Conservation (phyloP, 2,113 vertebrate genomes). For the Nycticryphes semicollaris region DNA sequence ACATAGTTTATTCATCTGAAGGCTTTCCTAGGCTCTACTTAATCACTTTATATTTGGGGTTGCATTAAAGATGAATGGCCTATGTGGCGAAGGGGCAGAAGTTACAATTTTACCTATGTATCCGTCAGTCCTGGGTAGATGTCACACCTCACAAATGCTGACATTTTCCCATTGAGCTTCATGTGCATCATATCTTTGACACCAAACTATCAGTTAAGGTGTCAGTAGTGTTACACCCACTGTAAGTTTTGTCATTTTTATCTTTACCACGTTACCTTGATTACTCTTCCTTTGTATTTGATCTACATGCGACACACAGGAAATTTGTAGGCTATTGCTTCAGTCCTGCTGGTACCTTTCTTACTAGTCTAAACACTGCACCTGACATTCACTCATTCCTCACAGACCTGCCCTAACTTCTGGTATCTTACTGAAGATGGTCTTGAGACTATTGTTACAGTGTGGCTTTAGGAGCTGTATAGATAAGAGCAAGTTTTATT, state of each 20-base stretch:
- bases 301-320: background rate
- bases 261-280: background rate
- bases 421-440: background rate
- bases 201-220: background rate
- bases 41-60: background rate
- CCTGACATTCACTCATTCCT: background rate
- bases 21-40: slow-evolving; percentile 16
- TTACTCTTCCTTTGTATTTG: background rate
- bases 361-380: background rate
- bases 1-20: slow-evolving; percentile 70
- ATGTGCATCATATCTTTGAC: background rate
- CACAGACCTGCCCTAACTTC: background rate
- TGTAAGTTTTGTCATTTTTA: background rate
- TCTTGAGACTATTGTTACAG: slow-evolving; percentile 5
- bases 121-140: background rate
- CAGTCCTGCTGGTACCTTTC: background rate
- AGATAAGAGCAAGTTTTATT: slow-evolving; percentile 62
- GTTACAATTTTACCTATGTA: background rate
- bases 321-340: background rate
- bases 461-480: slow-evolving; percentile 14
- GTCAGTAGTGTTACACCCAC: background rate
- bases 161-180: background rate
- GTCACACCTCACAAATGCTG: background rate
- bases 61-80: background rate
- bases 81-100: background rate